Conservation (phyloP, 2,797 vertebrate genomes). For the Chlorospingus flavigularis region DNA sequence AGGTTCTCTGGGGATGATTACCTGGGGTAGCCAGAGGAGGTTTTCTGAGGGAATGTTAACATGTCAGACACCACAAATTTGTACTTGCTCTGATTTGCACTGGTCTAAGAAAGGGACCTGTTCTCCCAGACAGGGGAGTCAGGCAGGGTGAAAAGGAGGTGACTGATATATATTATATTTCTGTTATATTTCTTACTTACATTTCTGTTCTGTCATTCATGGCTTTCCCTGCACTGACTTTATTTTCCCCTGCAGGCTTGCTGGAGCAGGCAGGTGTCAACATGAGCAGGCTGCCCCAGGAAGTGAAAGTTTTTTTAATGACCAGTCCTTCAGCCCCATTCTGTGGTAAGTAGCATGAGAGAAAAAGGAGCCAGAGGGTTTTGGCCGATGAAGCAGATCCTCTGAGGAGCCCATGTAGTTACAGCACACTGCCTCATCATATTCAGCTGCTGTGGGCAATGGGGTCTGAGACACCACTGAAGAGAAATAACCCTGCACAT, state of each 20-base stretch:
- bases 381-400: background rate
- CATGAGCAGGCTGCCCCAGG: conserved; percentile 76
- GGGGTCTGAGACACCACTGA: background rate
- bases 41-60: background rate
- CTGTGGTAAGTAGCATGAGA: conserved; percentile 81
- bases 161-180: background rate
- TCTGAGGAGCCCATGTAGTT: background rate
- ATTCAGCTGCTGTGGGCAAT: background rate
- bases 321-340: conserved; percentile 82
- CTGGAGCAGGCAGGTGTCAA: conserved; percentile 79
- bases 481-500: background rate
- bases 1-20: background rate
- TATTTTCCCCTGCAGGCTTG: conserved; percentile 77
- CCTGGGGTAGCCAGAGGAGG: background rate
- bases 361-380: background rate
- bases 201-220: background rate
- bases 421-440: background rate
- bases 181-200: background rate
- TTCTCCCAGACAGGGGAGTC: background rate
- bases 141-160: background rate
- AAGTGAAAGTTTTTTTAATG: conserved; percentile 84
- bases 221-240: background rate
- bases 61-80: background rate
- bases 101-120: background rate
- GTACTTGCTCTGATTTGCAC: background rate